These are phyloP conservation scores for Chironomus tentans DNA, from an alignment of 2,888 invertebrate species.

Conservation along the genomic window DNA sequence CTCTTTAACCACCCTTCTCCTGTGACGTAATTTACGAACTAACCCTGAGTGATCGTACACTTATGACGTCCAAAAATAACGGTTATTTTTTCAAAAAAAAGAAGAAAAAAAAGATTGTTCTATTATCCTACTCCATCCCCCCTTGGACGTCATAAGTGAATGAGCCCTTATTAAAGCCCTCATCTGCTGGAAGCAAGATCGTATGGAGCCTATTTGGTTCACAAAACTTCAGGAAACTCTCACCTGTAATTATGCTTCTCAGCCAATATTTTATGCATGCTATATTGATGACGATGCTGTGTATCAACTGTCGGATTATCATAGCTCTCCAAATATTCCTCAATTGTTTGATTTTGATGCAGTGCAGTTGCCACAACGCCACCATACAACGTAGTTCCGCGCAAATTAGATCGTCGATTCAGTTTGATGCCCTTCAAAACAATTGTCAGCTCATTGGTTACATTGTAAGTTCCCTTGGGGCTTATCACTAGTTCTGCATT, in stretches of 20 bases:
- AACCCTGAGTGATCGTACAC: no score
- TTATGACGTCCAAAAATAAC: no score
- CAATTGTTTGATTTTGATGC: not conserved
- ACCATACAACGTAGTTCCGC: not conserved
- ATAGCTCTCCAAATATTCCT: not conserved
- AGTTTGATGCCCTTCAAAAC: not conserved
- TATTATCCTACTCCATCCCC: no score
- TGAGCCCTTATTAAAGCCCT: no score
- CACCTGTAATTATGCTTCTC: not conserved
- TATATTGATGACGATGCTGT: not conserved
- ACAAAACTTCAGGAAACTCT: no score
- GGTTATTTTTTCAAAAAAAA: no score
- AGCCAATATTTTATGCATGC: not conserved
- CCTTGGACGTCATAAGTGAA: no score
- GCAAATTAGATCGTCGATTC: not conserved
- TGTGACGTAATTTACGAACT: no score
- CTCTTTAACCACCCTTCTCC: no score
- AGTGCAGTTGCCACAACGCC: not conserved
- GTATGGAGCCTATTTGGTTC: no score
- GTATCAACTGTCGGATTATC: not conserved
- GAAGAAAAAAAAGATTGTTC: no score
- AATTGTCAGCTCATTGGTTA: not conserved
- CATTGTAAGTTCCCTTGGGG: constrained; percentile 28
- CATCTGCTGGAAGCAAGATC: no score
- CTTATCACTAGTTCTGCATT: constrained; percentile 28